Conservation (phyloP, 2,888 invertebrate genomes). For the Aporophyla nigra region DNA sequence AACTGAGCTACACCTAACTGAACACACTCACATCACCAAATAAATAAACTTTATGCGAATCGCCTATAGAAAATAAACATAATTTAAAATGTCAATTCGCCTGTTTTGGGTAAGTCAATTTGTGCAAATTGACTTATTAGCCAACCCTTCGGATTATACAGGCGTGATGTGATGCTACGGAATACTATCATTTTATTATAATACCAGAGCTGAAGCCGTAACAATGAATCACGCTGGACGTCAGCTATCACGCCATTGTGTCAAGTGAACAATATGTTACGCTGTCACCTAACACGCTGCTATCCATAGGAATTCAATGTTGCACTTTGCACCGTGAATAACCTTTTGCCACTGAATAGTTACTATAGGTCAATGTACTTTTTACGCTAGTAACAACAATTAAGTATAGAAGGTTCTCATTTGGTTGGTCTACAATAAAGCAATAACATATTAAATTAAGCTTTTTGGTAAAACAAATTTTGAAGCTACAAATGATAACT, state of each 20-base stretch:
- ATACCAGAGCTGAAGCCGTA: not conserved
- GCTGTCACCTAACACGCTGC: constrained; percentile 52
- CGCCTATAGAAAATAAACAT: too few species aligned
- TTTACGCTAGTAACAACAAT: not conserved
- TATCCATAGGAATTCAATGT: constrained; percentile 40
- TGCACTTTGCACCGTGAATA: not conserved
- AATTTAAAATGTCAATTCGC: too few species aligned
- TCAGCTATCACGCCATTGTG: constrained; percentile 46
- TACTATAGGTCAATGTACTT: not conserved
- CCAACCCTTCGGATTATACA: too few species aligned
- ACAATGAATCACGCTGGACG: constrained; percentile 53
- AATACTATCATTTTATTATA: not conserved
- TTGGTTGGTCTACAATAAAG: not conserved
- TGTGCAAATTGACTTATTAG: too few species aligned
- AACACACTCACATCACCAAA: too few species aligned
- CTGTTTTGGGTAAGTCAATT: too few species aligned
- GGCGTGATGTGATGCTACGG: not conserved
- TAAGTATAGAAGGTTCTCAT: too few species aligned
- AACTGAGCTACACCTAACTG: too few species aligned
- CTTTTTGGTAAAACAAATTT: not conserved
- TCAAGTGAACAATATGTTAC: constrained; percentile 60
- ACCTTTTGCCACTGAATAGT: not conserved
- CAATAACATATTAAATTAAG: not conserved
- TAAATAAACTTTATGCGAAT: too few species aligned
- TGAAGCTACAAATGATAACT: not conserved